Percentiles rank a stretch among this genome's conserved stretches.
phyloP scores from a whole-genome alignment of 1,140 invertebrate genomes.

The Drosophila sp. region DNA sequence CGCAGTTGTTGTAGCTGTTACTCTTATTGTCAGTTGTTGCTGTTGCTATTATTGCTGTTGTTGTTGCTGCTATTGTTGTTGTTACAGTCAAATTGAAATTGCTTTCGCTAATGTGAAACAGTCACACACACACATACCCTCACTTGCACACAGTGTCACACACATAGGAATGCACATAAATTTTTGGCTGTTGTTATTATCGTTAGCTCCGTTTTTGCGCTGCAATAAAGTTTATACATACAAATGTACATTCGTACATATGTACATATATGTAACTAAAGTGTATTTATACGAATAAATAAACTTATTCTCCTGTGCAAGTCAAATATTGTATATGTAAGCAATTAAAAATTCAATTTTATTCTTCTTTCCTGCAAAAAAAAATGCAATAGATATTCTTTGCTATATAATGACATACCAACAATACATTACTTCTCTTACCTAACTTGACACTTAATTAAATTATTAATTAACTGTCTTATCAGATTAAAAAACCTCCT shows the following conservation, averaged over 20 bases:
- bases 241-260: conserved; percentile 26
- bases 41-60: conserved; percentile 29
- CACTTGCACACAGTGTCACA: conserved; percentile 12
- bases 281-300: not conserved
- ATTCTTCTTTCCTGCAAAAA: too few species aligned
- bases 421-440: too few species aligned
- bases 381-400: too few species aligned
- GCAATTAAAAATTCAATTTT: too few species aligned
- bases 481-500: too few species aligned
- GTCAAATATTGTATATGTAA: too few species aligned
- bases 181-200: conserved; percentile 36
- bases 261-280: not conserved
- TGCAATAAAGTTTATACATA: conserved; percentile 68
- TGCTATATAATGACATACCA: too few species aligned
- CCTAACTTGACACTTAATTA: too few species aligned
- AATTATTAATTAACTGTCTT: too few species aligned
- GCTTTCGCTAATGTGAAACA: conserved; percentile 53
- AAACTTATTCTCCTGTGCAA: conserved; percentile 3
- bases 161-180: conserved; percentile 50
- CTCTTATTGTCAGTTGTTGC: conserved; percentile 28
- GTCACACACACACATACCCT: conserved; percentile 16
- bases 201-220: conserved; percentile 44
- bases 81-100: conserved; percentile 52
- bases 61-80: conserved; percentile 16
- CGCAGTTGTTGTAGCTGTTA: conserved; percentile 20